phyloP scores from a whole-genome alignment of 2,113 vertebrate species.

The Mungos mungo region DNA sequence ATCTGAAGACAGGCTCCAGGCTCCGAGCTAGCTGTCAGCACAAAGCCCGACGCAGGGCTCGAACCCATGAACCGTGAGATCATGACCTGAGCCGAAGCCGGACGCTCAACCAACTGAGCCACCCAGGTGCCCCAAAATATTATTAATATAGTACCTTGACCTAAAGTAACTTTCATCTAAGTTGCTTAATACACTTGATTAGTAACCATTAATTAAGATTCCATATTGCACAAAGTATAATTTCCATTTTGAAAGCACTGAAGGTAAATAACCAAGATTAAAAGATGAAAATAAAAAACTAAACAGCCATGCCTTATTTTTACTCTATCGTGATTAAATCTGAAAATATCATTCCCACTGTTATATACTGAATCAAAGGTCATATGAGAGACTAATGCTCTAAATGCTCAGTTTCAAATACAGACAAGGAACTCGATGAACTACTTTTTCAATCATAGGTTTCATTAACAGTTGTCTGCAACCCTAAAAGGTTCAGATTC shows the following conservation, averaged over 20 bases:
- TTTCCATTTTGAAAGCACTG: constrained; percentile 48
- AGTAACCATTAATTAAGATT: constrained; percentile 40
- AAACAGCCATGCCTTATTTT: background rate
- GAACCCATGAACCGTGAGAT: no score
- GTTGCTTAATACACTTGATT: background rate
- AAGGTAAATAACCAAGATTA: constrained; percentile 8
- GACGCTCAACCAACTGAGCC: no score
- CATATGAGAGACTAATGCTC: background rate
- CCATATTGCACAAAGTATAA: background rate
- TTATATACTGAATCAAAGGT: constrained; percentile 11
- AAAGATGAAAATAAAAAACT: background rate
- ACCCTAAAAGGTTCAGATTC: background rate
- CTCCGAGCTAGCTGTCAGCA: no score
- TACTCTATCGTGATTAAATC: background rate
- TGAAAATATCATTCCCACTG: background rate
- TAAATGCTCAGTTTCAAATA: background rate
- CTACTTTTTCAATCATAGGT: constrained; percentile 25
- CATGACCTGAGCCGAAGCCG: no score
- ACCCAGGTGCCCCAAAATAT: background rate
- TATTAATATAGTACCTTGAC: constrained; percentile 29
- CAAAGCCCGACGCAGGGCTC: no score
- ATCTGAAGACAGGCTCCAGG: no score
- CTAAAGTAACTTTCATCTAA: constrained; percentile 27
- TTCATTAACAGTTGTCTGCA: constrained; percentile 31
- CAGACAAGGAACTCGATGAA: background rate